A percentile compares a stretch with the other conserved stretches of the same genome.
phyloP scores from a whole-genome alignment of 2,888 invertebrate genomes.

The Cataglyphis altisquamis region DNA sequence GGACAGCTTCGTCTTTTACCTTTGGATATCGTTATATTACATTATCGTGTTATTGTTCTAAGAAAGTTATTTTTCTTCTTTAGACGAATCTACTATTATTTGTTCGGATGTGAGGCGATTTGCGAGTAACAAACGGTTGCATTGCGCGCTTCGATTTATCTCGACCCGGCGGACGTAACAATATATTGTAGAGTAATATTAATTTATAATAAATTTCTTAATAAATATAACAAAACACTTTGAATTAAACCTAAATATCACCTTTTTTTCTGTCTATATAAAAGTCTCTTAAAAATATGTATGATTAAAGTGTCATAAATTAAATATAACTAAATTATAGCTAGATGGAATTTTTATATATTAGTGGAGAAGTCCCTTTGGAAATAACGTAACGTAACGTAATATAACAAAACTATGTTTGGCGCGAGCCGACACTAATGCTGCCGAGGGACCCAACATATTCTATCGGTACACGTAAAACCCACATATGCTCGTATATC shows the following conservation, averaged over 20 bases:
- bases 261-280: neutral
- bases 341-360: neutral
- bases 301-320: neutral
- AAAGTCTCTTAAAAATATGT: neutral
- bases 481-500: neutral
- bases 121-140: too few species aligned
- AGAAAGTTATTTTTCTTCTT: too few species aligned
- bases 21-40: too few species aligned
- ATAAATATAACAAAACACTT: neutral
- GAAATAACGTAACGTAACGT: neutral
- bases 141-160: too few species aligned
- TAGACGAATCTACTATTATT: too few species aligned
- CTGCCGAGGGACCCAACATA: neutral
- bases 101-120: too few species aligned
- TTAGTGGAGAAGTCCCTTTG: neutral
- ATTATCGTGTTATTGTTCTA: too few species aligned
- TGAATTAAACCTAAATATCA: neutral
- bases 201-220: neutral
- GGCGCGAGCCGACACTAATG: neutral
- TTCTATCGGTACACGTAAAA: conserved; percentile 6
- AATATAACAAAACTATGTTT: conserved; percentile 3
- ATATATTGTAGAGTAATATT: neutral
- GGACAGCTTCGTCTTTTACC: too few species aligned
- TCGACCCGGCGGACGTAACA: too few species aligned
- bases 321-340: neutral